Evolutionary conservation across 92 coral and sea anemone species (phyloP).

Genomic region (Phenganax subtilis): DNA sequence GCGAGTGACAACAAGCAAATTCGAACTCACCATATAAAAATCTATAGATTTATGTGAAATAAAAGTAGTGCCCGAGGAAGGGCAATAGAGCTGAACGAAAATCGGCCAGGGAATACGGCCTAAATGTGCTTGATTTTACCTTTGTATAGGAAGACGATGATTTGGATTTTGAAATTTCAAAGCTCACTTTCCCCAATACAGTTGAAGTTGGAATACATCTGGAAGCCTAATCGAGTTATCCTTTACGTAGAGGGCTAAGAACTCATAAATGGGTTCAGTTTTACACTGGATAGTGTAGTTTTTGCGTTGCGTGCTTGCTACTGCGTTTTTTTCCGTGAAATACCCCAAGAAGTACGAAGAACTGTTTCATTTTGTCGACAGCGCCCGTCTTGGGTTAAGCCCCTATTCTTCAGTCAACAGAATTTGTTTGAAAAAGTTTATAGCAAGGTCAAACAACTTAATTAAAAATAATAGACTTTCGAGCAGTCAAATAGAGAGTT

Average conservation of each 20-base stretch:
- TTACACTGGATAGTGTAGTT: not conserved
- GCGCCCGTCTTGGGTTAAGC: not conserved
- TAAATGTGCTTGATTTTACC: not conserved
- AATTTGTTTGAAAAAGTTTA: not conserved
- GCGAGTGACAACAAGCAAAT: too few relatives aligned
- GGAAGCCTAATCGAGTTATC: not conserved
- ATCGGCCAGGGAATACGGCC: too few relatives aligned
- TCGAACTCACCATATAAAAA: too few relatives aligned
- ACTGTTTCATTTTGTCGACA: not conserved
- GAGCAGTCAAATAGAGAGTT: not conserved
- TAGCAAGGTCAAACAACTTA: not conserved
- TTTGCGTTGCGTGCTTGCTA: not conserved
- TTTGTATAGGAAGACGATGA: not conserved
- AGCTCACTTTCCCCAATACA: not conserved
- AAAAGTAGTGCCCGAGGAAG: too few relatives aligned
- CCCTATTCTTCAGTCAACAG: not conserved
- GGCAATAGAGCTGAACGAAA: too few relatives aligned
- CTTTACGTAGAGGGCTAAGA: not conserved
- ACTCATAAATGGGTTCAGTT: not conserved
- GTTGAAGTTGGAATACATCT: not conserved
- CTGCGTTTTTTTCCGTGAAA: constrained; percentile 31
- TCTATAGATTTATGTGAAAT: too few relatives aligned
- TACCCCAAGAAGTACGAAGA: constrained; percentile 30
- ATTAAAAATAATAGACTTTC: not conserved
- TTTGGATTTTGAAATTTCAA: not conserved